Base-by-base conservation (phyloP, 1,140 invertebrate species). In the Saxidomus purpurata region DNA sequence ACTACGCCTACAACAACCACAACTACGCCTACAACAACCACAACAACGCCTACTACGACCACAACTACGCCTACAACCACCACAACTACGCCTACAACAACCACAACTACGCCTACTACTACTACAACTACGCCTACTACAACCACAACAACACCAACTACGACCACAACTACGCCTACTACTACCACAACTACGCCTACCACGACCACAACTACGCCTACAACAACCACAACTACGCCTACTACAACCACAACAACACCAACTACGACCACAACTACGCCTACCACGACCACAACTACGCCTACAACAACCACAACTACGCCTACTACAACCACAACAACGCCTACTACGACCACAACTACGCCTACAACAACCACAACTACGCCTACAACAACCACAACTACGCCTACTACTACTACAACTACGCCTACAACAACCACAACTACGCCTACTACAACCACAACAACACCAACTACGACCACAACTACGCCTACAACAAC, bases 91-190 rank as follows among this genome's bases (percentile, higher is more conserved):
- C 15, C 43, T n/a, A n/a, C n/a, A 31, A 31, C 76, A 0, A 19
- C 76, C 6, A 49, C 76, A 52, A 59, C 76, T 13, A 36, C 76
- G 9, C 4, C 76, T 3, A 1, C 43, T 4, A 34, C 76, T 19
- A 49, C 76, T 47, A 11, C 76, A 3, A 52, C 76, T 19, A 31
- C 52, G 6, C 31, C 76, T 3, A 6, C 43, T 2, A 31, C 43
- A 8, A 9, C 76, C 6, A 19, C 76, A 15, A 80, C 76, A 80
- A 80, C 76, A 19, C n/a, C 43, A n/a, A n/a, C n/a, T n/a, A n/a
- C n/a, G n/a, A n/a, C 71, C 8, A 13, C 71, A 25, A 25, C 71
- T 43, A 40, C 71, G 15, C 4, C 71, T 1, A 43, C 71, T 43
- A 43, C 71, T 17, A 15, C 71, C 4, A 43, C 71, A 13, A 8